These are phyloP conservation scores for Lycaena phlaeas DNA, from an alignment of 2,888 invertebrate genomes.

Conservation along the genomic window DNA sequence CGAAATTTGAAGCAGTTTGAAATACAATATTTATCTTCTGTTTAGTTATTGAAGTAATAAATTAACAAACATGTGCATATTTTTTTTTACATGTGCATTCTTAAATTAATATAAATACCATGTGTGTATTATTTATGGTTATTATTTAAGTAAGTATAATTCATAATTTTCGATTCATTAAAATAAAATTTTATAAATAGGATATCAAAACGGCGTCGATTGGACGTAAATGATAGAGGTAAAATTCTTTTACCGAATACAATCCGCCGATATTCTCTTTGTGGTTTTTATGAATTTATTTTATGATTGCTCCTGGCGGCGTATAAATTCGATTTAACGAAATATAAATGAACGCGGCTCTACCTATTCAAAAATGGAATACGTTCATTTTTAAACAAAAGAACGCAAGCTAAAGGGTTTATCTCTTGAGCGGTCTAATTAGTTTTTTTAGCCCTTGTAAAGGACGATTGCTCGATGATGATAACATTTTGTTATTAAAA, in stretches of 20 bases:
- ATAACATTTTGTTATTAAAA: no score
- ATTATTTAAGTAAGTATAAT: background rate
- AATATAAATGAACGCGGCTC: background rate
- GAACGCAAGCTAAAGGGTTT: background rate
- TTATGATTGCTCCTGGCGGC: conserved; percentile 5
- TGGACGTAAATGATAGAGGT: conserved; percentile 5
- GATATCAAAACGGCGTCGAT: conserved; percentile 11
- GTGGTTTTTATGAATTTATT: background rate
- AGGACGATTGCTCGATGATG: no score
- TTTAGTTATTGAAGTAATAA: no score
- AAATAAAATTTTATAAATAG: conserved; percentile 5
- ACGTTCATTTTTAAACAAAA: background rate
- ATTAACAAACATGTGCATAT: no score
- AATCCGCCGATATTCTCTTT: conserved; percentile 5
- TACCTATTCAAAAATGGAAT: background rate
- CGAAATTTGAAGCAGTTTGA: no score
- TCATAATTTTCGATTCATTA: background rate
- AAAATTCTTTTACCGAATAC: background rate
- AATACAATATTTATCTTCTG: no score
- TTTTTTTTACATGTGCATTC: no score
- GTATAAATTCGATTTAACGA: conserved; percentile 1
- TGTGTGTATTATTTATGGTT: no score
- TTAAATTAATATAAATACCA: no score
- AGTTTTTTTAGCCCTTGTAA: no score
- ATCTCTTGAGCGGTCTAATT: no score